Conservation (phyloP, 2,797 vertebrate species). For the Cyclura pinguis region DNA sequence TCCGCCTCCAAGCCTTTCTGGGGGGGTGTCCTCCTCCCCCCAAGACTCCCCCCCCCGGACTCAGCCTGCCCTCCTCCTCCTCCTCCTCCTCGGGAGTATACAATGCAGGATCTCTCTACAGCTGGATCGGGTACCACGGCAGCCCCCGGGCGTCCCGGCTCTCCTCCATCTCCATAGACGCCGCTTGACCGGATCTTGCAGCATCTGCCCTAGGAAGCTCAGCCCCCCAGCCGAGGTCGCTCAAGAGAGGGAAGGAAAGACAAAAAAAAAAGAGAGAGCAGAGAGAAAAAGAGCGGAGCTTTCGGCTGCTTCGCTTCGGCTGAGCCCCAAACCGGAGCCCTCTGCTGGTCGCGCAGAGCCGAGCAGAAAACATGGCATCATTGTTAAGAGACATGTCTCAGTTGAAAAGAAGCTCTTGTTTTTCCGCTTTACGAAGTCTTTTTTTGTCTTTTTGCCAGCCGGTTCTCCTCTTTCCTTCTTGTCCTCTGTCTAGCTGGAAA, state of each 20-base stretch:
- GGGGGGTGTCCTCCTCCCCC: not conserved
- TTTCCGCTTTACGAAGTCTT: no score
- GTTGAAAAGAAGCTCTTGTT: not conserved
- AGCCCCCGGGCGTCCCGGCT: not conserved
- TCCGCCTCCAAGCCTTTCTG: not conserved
- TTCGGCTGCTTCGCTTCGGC: not conserved
- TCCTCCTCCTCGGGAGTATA: no score
- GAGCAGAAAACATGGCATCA: not conserved
- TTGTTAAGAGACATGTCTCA: no score
- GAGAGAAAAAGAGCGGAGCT: not conserved
- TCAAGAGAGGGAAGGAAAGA: not conserved
- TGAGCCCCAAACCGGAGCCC: slow-evolving; percentile 7
- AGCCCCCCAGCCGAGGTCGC: not conserved
- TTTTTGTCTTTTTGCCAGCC: no score
- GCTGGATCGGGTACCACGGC: not conserved
- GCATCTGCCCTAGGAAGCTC: slow-evolving; percentile 37
- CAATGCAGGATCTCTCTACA: not conserved
- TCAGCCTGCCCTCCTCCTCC: no score
- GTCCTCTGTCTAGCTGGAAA: no score
- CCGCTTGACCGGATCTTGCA: slow-evolving; percentile 32
- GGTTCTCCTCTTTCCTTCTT: no score
- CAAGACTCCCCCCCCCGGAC: no score
- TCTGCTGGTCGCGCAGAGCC: not conserved
- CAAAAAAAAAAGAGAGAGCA: not conserved
- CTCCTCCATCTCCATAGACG: slow-evolving; percentile 20